Evolutionary conservation across 2,888 invertebrate genomes (phyloP).

Genomic region (Trichogramma dendrolimi): DNA sequence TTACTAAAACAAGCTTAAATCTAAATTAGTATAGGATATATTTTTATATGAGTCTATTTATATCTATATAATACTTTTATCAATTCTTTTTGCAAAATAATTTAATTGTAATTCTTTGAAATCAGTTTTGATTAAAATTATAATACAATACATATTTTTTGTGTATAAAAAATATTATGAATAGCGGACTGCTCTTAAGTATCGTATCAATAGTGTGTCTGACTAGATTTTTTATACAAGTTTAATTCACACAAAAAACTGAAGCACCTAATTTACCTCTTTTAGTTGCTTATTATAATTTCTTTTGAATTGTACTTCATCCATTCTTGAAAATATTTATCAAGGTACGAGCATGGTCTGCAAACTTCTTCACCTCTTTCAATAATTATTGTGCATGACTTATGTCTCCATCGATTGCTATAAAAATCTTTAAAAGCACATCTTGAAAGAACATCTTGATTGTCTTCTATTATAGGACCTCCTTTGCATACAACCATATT

Average conservation of each 20-base stretch:
- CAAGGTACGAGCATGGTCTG: conserved; percentile 26
- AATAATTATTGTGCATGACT: conserved; percentile 29
- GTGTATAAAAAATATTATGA: conserved; percentile 24
- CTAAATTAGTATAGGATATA: neutral
- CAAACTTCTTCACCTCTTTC: conserved; percentile 26
- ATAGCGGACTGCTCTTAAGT: conserved; percentile 14
- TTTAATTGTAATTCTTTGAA: neutral
- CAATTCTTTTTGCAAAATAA: conserved; percentile 11
- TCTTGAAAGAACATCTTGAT: conserved; percentile 25
- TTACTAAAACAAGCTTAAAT: conserved; percentile 3
- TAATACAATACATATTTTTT: conserved; percentile 11
- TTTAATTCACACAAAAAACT: conserved; percentile 13
- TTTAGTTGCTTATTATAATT: conserved; percentile 12
- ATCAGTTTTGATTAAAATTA: neutral
- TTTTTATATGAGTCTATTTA: neutral
- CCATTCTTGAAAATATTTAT: conserved; percentile 29
- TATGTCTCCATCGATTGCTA: conserved; percentile 29
- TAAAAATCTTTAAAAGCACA: conserved; percentile 28
- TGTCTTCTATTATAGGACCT: conserved; percentile 26
- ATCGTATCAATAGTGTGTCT: conserved; percentile 11
- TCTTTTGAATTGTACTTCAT: conserved; percentile 26
- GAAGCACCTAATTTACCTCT: conserved; percentile 10
- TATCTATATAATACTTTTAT: neutral
- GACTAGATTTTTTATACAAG: conserved; percentile 5
- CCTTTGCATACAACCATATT: conserved; percentile 28